Base-by-base conservation (phyloP, 2,888 invertebrate genomes). In the Drosophila limbata region DNA sequence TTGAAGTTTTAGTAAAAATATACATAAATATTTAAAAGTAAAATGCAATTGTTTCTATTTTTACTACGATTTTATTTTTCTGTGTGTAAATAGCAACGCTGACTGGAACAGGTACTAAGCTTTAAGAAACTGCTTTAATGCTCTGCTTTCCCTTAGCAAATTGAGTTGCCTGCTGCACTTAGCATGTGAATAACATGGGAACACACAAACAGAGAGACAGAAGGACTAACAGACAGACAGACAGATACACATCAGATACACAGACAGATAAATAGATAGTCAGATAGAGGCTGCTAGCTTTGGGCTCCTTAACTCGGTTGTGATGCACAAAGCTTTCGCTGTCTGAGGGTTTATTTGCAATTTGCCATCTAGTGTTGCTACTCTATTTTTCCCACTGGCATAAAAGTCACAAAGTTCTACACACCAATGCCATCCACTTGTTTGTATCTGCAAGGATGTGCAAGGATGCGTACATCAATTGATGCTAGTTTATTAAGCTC, bases 91-190 rank as follows among this genome's bases (percentile, higher is more conserved):
- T n/a, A 63, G 13, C 37, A 48, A 35, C 21, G 50, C 35, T 50
- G 66, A 1, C 21, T 51, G 25, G 31, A 56, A 42, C 51, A 68
- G 63, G 51, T 79, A 77, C 65, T 45, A n/a, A 13, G 51, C 79
- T 72, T 83, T 65, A 86, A 80, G 53, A 60, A 47, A 65, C 31
- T 53, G 48, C 59, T 70, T 57, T 51, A 79, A 69, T 53, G 42
- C 61, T 48, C 39, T 59, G 40, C 66, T 19, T 28, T 44, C 19
- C 48, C 19, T 47, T 40, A 67, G 50, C 45, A 74, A 88, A 83
- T 86, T 83, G 81, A 83, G 84, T 83, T 83, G 84, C 66, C 75
- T 74, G 64, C 77, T 79, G 82, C 88, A 83, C 86, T 85, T 88
- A 80, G 86, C 81, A 68, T 65, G 68, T 62, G 74, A 57, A 68